Conservation (phyloP, 2,888 invertebrate genomes). For the Autographa pulchrina region DNA sequence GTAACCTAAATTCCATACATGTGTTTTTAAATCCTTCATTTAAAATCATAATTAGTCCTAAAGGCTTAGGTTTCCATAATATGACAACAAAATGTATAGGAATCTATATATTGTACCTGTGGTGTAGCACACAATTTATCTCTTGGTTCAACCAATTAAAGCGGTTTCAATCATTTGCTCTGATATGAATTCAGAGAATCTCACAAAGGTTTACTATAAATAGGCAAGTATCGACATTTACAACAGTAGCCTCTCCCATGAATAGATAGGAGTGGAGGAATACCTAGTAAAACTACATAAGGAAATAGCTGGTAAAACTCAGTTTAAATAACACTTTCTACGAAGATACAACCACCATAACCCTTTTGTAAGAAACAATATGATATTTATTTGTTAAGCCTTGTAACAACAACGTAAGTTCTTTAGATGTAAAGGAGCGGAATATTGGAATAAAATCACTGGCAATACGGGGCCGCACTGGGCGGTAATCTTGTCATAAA, state of each 20-base stretch:
- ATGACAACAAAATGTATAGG: too few relatives aligned
- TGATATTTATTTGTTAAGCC: slow-evolving; percentile 7
- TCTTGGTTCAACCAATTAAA: too few relatives aligned
- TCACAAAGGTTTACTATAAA: too few relatives aligned
- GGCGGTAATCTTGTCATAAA: slow-evolving; percentile 48
- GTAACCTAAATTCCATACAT: background rate
- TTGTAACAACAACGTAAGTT: slow-evolving; percentile 20
- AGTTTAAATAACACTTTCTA: background rate
- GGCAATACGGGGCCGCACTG: slow-evolving; percentile 27
- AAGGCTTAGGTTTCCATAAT: too few relatives aligned
- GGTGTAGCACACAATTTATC: too few relatives aligned
- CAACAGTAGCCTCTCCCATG: background rate
- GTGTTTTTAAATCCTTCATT: too few relatives aligned
- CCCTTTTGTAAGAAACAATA: background rate
- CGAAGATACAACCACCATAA: background rate
- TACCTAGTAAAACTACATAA: background rate
- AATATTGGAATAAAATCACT: slow-evolving; percentile 43
- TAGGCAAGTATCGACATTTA: background rate
- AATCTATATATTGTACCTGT: too few relatives aligned
- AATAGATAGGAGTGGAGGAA: background rate
- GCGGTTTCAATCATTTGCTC: too few relatives aligned
- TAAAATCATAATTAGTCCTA: too few relatives aligned
- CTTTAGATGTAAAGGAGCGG: slow-evolving; percentile 35
- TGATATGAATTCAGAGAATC: too few relatives aligned
- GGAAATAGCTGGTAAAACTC: background rate